These are phyloP conservation scores for Drosophila fungiperda DNA, from an alignment of 2,888 invertebrate genomes.

Conservation along the genomic window DNA sequence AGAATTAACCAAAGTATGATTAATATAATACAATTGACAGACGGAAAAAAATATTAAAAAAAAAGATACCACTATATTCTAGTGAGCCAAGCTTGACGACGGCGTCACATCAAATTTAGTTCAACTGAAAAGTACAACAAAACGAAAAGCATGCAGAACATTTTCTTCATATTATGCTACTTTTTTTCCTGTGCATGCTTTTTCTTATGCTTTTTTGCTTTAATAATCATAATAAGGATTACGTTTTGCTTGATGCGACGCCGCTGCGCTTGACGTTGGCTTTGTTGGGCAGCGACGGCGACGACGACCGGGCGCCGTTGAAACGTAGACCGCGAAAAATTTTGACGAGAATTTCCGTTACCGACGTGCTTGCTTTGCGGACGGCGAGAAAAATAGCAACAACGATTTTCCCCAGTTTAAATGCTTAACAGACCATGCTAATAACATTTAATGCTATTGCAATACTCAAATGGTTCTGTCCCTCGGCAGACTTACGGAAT, in stretches of 20 bases:
- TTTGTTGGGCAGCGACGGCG: conserved; percentile 60
- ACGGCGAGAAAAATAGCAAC: conserved; percentile 51
- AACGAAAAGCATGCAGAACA: conserved; percentile 31
- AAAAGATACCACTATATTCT: conserved; percentile 21
- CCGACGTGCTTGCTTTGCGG: conserved; percentile 62
- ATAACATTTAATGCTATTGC: conserved; percentile 17
- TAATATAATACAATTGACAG: conserved; percentile 69
- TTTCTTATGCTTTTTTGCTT: conserved; percentile 4
- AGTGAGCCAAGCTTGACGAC: conserved; percentile 39
- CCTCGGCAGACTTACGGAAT: conserved; percentile 1
- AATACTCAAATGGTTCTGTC: conserved; percentile 28
- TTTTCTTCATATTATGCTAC: conserved; percentile 5
- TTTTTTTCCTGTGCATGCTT: background rate
- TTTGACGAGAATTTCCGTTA: conserved; percentile 64
- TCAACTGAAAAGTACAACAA: conserved; percentile 30
- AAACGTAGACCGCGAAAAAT: conserved; percentile 58
- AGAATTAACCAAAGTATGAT: conserved; percentile 66
- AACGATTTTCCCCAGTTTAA: conserved; percentile 25
- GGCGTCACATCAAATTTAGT: conserved; percentile 41
- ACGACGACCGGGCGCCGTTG: conserved; percentile 61
- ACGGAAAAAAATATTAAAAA: conserved; percentile 6
- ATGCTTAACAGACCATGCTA: conserved; percentile 26
- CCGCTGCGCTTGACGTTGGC: conserved; percentile 56
- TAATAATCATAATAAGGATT: conserved; percentile 43
- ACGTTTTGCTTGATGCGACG: conserved; percentile 56